Evolutionary conservation across 2,888 invertebrate genomes (phyloP).

Genomic region (Aethes cnicana): DNA sequence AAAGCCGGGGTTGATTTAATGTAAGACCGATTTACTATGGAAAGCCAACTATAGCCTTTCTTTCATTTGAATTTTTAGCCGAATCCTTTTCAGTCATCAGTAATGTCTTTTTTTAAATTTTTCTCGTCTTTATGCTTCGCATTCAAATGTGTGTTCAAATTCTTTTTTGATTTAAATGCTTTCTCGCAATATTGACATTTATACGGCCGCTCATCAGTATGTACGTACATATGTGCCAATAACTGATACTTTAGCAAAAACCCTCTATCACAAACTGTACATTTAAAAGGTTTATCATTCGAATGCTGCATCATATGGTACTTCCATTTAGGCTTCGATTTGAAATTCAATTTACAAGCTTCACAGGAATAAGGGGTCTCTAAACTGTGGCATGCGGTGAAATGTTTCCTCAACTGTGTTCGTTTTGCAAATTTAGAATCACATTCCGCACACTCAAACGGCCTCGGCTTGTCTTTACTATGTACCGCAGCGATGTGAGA

Average conservation of each 20-base stretch:
- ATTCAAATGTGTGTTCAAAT: not conserved
- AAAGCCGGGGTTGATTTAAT: too few relatives aligned
- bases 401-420: constrained; percentile 2
- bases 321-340: constrained; percentile 4
- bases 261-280: not conserved
- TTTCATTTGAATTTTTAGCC: too few relatives aligned
- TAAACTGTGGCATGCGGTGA: not conserved
- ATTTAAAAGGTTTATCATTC: not conserved
- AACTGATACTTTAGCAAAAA: not conserved
- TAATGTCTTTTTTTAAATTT: too few relatives aligned
- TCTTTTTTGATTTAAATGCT: not conserved
- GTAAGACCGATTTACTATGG: too few relatives aligned
- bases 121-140: not conserved
- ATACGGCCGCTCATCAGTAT: not conserved
- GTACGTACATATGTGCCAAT: not conserved
- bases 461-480: not conserved
- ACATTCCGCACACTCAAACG: not conserved
- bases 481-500: not conserved
- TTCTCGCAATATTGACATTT: not conserved
- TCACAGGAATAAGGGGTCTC: constrained; percentile 1
- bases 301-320: constrained; percentile 8
- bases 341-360: not conserved
- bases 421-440: not conserved
- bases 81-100: too few relatives aligned
- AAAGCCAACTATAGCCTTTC: too few relatives aligned